Base-by-base conservation (phyloP, 2,888 invertebrate species). In the Pimpla rufipes region DNA sequence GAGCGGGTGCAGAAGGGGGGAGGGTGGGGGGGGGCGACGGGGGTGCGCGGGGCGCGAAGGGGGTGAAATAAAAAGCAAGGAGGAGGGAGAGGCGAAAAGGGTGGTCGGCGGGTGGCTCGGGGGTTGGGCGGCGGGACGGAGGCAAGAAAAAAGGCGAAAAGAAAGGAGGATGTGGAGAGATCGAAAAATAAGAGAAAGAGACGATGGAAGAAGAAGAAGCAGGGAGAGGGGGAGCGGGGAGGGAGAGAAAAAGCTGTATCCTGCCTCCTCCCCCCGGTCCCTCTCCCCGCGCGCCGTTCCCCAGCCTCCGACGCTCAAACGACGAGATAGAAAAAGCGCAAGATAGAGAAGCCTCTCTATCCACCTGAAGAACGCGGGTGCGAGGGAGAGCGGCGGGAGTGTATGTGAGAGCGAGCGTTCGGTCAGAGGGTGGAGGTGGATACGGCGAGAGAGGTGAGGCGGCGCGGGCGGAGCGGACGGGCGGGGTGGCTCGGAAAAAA, bases 51-150 rank as follows among this genome's bases (percentile, higher is more conserved):
- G 59, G 81, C 78, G 84, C 57, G 67, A 74, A 77, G 62, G 82
- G 81, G 76, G 79, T 81, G 82, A 80, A 76, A 85, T 85, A 76
- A 74, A 71, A 85, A 81, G 66, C 67, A 85, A 86, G 82, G 82
- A 78, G 73, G 76, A 83, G 83, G 79, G 82, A 76, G 79, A 76
- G 76, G 90, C 88, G 89, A 91, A 91, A 83, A 79, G 91, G 88
- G 88, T 90, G 89, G 88, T 87, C 89, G 88, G 87, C 86, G 89
- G 86, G 88, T 88, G 88, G 45, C 88, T 52, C 67, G 86, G 85
- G 85, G 85, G 79, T 83, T 76, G 70, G 59, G 83, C 37, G 50
- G 42, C 47, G 64, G 16, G 52, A 64, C 29, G 29, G 29, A 29
- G 29, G 29, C 29, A 66, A 66, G 45, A 66, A 47, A 82, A 85